These are phyloP conservation scores for Drosophila sordidula DNA, from an alignment of 2,888 invertebrate genomes.

Conservation along the genomic window DNA sequence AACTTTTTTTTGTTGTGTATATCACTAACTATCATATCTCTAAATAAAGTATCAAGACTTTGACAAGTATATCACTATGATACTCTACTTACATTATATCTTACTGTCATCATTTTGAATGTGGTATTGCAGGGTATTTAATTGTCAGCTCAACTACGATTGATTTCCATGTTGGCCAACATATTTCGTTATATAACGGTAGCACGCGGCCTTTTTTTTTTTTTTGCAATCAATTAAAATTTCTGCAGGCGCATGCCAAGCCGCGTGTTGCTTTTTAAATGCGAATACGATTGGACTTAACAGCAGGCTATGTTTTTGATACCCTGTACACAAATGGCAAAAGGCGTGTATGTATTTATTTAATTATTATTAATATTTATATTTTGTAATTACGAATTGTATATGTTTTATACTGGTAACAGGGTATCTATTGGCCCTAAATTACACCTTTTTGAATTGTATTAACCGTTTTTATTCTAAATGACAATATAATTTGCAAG, in stretches of 20 bases:
- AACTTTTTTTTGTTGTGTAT: conserved; percentile 8
- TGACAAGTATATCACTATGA: conserved; percentile 15
- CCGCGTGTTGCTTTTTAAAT: conserved; percentile 14
- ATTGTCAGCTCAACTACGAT: conserved; percentile 28
- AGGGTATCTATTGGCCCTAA: too few species aligned
- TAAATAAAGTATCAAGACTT: conserved; percentile 8
- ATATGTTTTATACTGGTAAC: too few species aligned
- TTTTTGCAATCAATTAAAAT: conserved; percentile 56
- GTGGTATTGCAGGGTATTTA: conserved; percentile 14
- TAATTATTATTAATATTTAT: too few species aligned
- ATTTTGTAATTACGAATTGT: too few species aligned
- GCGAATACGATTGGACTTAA: conserved; percentile 2
- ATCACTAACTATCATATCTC: too few species aligned
- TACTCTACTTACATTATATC: conserved; percentile 1
- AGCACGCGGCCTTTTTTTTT: conserved; percentile 51
- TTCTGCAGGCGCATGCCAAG: conserved; percentile 28
- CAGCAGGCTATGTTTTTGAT: conserved; percentile 5
- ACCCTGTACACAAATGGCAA: background rate
- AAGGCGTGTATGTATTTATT: too few species aligned
- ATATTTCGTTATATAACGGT: conserved; percentile 28
- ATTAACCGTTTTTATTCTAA: background rate
- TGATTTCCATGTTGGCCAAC: conserved; percentile 9
- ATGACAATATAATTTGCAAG: conserved; percentile 15
- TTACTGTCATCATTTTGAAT: background rate
- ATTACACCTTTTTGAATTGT: too few species aligned